Conservation (phyloP, 2,113 vertebrate species). For the Nycticebus coucang region DNA sequence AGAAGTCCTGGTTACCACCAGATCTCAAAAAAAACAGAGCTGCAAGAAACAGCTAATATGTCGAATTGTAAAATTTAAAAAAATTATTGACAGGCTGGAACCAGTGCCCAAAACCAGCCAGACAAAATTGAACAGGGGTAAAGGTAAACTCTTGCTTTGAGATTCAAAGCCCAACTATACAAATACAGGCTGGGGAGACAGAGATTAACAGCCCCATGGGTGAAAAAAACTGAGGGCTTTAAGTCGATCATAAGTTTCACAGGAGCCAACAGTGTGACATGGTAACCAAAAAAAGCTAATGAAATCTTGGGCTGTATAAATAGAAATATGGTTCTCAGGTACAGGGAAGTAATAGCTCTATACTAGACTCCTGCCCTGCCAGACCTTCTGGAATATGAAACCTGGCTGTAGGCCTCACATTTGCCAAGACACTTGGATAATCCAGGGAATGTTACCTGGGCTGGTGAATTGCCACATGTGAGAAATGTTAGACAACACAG, state of each 20-base stretch:
- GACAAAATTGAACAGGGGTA: conserved; percentile 32
- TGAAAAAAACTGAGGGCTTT: conserved; percentile 58
- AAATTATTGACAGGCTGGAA: background rate
- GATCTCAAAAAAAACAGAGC: background rate
- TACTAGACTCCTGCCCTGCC: conserved; percentile 20
- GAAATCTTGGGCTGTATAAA: conserved; percentile 55
- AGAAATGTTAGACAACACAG: conserved; percentile 1
- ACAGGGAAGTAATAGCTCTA: conserved; percentile 52
- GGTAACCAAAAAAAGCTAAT: conserved; percentile 59
- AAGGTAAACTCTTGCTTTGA: conserved; percentile 25
- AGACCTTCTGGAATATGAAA: conserved; percentile 51
- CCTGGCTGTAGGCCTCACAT: background rate
- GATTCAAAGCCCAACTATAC: conserved; percentile 42
- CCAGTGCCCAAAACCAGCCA: background rate
- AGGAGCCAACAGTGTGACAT: conserved; percentile 61
- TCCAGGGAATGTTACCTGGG: conserved; percentile 10
- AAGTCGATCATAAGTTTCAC: conserved; percentile 63
- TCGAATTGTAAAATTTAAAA: conserved; percentile 32
- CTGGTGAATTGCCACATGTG: background rate
- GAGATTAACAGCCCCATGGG: background rate
- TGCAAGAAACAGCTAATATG: background rate
- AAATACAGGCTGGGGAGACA: conserved; percentile 47
- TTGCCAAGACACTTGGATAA: conserved; percentile 60
- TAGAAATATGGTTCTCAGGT: conserved; percentile 68
- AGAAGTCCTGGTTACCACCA: background rate